Evolutionary conservation across 2,113 vertebrate genomes (phyloP).

Genomic region (Aleadryas rufinucha): DNA sequence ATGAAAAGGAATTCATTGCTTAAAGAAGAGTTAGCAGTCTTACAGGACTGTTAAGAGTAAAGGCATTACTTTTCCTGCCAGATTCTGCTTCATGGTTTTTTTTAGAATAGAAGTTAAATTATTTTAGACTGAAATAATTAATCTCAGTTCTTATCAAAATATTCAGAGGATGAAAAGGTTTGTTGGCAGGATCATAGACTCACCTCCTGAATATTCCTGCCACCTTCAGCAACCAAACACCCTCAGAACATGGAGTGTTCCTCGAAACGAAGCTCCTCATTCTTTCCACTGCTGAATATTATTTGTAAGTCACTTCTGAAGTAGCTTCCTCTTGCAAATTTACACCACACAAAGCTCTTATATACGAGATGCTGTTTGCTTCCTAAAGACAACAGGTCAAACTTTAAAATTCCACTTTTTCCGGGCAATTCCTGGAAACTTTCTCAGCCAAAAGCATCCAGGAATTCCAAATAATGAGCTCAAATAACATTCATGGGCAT

Average conservation of each 20-base stretch:
- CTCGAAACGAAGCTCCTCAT: not conserved
- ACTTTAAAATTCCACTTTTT: not conserved
- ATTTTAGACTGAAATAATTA: not conserved
- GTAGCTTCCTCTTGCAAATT: not conserved
- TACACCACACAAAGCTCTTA: not conserved
- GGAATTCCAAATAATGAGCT: not conserved
- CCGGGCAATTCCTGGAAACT: not conserved
- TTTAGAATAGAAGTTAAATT: constrained; percentile 8
- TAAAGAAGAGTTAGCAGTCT: constrained; percentile 10
- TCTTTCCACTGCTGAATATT: not conserved
- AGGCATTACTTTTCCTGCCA: constrained; percentile 43
- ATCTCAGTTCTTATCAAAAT: not conserved
- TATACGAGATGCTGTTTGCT: not conserved
- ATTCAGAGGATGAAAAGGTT: not conserved
- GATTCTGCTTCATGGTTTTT: constrained; percentile 23
- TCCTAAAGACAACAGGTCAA: not conserved
- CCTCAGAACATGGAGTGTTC: not conserved
- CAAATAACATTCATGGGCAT: not conserved
- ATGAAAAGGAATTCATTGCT: constrained; percentile 21
- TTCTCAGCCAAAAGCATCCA: not conserved
- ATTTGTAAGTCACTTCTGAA: not conserved
- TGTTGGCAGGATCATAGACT: not conserved
- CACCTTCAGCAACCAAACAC: not conserved
- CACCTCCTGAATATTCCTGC: not conserved
- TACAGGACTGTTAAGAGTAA: not conserved